Conservation (phyloP, 2,113 vertebrate species). For the Oophaga pumilio region DNA sequence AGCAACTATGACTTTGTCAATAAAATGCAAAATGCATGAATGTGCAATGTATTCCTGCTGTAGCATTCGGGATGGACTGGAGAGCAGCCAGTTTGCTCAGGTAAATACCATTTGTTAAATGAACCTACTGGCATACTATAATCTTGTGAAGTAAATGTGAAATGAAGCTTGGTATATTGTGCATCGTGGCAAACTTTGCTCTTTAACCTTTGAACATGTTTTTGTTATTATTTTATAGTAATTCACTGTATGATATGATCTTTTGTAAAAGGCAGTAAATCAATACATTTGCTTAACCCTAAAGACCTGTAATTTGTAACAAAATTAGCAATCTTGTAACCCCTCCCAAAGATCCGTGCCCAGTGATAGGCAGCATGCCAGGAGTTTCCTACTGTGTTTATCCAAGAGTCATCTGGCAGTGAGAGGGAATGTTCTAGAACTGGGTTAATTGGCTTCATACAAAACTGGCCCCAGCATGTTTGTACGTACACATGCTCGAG, state of each 20-base stretch:
- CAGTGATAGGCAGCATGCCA: neutral
- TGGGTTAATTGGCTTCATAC: neutral
- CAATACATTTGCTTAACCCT: neutral
- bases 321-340: neutral
- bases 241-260: neutral
- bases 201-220: neutral
- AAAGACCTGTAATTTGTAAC: neutral
- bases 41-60: neutral
- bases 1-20: too few species aligned
- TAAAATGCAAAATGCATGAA: neutral
- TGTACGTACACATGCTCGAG: neutral
- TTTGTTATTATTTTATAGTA: neutral
- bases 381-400: neutral
- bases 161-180: neutral
- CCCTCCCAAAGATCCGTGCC: neutral
- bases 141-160: neutral
- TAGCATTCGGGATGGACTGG: neutral
- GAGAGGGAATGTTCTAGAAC: neutral
- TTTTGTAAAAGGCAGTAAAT: neutral
- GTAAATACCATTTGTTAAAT: neutral
- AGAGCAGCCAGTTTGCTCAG: neutral
- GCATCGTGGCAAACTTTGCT: neutral
- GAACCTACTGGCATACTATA: neutral
- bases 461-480: neutral
- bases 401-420: neutral